phyloP scores from a whole-genome alignment of 2,797 vertebrate species.

The Neostethus bicornis region DNA sequence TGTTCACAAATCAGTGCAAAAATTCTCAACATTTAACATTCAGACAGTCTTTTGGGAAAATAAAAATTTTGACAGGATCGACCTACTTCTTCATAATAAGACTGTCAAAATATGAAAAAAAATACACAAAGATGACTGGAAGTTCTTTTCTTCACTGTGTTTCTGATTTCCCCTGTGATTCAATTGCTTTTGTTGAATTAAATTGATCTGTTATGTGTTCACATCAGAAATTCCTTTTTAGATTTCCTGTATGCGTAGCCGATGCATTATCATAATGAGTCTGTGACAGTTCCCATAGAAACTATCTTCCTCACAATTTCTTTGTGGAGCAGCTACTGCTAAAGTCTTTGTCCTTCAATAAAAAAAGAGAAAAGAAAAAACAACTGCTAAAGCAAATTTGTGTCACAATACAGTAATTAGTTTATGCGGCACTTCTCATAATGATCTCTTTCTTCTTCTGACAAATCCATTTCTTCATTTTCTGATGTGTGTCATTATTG shows the following conservation, averaged over 20 bases:
- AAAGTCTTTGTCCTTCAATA: not conserved
- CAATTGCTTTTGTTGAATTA: constrained; percentile 26
- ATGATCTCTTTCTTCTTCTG: not conserved
- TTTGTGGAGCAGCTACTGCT: constrained; percentile 25
- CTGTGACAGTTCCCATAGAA: constrained; percentile 53
- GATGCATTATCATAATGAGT: constrained; percentile 35
- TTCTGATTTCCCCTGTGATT: constrained; percentile 23
- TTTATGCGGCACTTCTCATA: not conserved
- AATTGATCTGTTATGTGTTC: constrained; percentile 21
- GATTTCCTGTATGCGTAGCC: constrained; percentile 32
- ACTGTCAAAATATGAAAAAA: too few species aligned
- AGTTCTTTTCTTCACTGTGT: not conserved
- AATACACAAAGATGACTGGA: too few species aligned
- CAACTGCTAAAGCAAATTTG: constrained; percentile 3
- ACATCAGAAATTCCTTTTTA: constrained; percentile 25
- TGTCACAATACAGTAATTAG: constrained; percentile 18
- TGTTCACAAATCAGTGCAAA: too few species aligned
- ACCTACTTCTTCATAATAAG: too few species aligned
- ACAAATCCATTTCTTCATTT: not conserved
- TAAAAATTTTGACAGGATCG: too few species aligned
- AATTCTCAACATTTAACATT: too few species aligned
- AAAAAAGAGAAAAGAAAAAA: not conserved
- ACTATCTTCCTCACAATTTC: constrained; percentile 26
- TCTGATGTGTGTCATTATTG: too few species aligned
- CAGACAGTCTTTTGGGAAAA: too few species aligned